Evolutionary conservation across 2,797 vertebrate species (phyloP).

Genomic region (Hypotaenidia okinawae): DNA sequence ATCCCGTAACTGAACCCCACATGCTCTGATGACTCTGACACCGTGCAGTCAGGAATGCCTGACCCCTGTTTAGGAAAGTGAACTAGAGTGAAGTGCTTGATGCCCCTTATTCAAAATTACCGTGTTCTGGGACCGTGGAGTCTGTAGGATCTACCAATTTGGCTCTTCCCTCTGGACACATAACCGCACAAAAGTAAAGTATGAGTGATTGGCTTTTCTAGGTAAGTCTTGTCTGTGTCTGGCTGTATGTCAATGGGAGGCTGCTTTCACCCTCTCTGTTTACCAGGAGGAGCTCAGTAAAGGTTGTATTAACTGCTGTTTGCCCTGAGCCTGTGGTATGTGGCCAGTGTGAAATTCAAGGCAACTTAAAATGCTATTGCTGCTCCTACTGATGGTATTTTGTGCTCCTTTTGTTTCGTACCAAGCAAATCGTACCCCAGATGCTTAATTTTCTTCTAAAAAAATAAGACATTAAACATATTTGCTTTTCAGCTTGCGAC

Average conservation of each 20-base stretch:
- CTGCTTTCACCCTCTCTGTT: conserved; percentile 2
- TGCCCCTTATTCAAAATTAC: not conserved
- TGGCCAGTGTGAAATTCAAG: conserved; percentile 1
- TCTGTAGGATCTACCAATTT: not conserved
- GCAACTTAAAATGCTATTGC: not conserved
- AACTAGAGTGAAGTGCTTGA: not conserved
- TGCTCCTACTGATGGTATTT: not conserved
- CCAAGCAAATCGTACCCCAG: not conserved
- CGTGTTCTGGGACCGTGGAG: not conserved
- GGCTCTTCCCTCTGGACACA: not conserved
- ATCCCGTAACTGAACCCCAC: not conserved
- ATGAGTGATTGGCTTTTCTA: not conserved
- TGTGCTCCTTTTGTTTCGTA: not conserved
- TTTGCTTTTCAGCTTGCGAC: conserved; percentile 21
- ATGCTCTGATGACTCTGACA: not conserved
- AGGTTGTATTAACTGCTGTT: conserved; percentile 42
- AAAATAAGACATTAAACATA: conserved; percentile 38
- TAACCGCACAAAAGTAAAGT: not conserved
- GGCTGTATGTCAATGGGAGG: not conserved
- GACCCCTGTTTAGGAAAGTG: not conserved
- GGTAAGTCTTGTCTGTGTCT: not conserved
- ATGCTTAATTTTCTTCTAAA: not conserved
- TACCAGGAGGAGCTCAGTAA: conserved; percentile 46
- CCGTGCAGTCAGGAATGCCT: not conserved
- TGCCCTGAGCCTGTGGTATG: not conserved